Base-by-base conservation (phyloP, 2,888 invertebrate genomes). In the Trachelus troglodyta region DNA sequence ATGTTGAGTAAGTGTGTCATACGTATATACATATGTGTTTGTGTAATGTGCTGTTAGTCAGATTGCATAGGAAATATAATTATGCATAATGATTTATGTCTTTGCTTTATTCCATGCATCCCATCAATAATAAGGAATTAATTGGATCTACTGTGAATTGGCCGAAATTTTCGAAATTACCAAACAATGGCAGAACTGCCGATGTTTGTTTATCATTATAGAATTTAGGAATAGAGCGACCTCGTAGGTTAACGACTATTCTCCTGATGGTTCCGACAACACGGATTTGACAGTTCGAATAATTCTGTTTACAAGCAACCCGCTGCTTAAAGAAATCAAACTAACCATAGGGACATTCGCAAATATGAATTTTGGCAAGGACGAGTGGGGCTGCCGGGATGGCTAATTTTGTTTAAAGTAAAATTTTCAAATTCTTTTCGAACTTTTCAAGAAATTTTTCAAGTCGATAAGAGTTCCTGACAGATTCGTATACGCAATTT, bases 291-390 rank as follows among this genome's bases (percentile, higher is more conserved):
- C 84, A 81, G 83, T 82, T 82, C 79, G 78, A 74, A 73, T 82
- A 84, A 85, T 83, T 77, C 76, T 82, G 86, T 87, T 87, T 86
- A 87, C 84, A 85, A 87, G 87, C 86, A 87, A 75, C 69, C 23
- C 40, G 40, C 6, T 23, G 15, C 40, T 56, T 56, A 56, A 56
- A 23, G 40, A 56, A 56, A 56, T 56, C 40, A 23, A 56, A 56
- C 15, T 23, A 56, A 56, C 23, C 23, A 56, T 4, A 9, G 23
- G 40, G 40, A 23, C 40, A 56, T 56, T 56, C 40, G 40, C 40
- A 56, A 56, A 56, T 23, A 56, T 15, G 23, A 15, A 56, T 56
- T 56, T 56, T 56, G 40, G 40, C 40, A 56, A 56, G 40, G 40
- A 56, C 40, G 40, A 56, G 40, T 0, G 15, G 12, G 40, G 6